Evolutionary conservation across 2,797 vertebrate genomes (phyloP), one percentile per base, ranked within the genome.

Genomic region (Rhyacichthys aspro): DNA sequence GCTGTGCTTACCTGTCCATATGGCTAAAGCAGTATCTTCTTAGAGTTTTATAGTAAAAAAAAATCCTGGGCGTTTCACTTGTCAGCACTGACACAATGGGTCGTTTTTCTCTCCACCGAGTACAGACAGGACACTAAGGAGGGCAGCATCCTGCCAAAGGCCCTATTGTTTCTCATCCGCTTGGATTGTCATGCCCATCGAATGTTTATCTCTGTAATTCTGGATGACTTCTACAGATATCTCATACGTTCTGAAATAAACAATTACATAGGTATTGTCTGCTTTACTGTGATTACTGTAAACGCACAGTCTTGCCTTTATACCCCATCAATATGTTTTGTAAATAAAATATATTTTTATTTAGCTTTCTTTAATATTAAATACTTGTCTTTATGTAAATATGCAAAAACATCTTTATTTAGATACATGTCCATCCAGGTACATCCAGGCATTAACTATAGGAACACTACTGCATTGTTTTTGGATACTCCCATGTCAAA

Each of bases 41-140:
- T 74, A 48, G 76, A 36, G 34, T 59, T 72, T 65, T 52, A 67
- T 68, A 43, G 44, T 39, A 39, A 63, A 72, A 39, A 67, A 72
- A 69, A 70, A 71, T 86, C 70, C 72, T 82, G 59, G 72, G 76
- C 49, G 72, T 86, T 58, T 78, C 77, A 75, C 75, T 83, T 78
- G 52, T 84, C 70, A 65, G 72, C 32, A 47, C 73, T 85, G 77
- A 79, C 70, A 92, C 91, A 93, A 92, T 90, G 86, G 85, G 54
- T 84, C 76, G 78, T 88, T 91, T 90, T 88, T 76, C 77, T 92
- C 90, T 84, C 90, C 90, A 92, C 91, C 93, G 89, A 93, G 92
- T 91, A 93, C 92, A 92, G 86, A 80, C 83, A 81, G 84, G 76
- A 74, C 82, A 81, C 86, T 84, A 81, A 82, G 79, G 80, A 86